Conservation (phyloP, 2,797 vertebrate species). For the Lithobates sylvaticus region DNA sequence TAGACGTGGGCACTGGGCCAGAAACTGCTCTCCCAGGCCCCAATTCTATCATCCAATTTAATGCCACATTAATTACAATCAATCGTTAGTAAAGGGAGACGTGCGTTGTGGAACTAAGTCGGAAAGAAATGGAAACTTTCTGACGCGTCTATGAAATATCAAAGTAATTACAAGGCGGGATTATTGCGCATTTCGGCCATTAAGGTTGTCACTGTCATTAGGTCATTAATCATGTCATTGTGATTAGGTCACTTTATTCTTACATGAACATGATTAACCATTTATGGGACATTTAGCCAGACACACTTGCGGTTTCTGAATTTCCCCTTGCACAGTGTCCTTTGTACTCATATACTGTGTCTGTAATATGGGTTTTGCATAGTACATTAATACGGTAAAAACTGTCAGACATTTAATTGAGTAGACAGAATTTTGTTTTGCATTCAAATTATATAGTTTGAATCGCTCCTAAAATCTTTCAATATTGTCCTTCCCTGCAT, state of each 20-base stretch:
- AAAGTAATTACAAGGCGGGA: conserved; percentile 44
- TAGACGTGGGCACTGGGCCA: conserved; percentile 56
- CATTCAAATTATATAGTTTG: too few species aligned
- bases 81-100: conserved; percentile 59
- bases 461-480: too few species aligned
- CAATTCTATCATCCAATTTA: conserved; percentile 63
- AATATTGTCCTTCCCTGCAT: too few species aligned
- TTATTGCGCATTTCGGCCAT: conserved; percentile 11
- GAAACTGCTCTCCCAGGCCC: conserved; percentile 59
- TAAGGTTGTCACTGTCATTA: conserved; percentile 35
- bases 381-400: too few species aligned
- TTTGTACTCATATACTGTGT: too few species aligned
- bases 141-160: conserved; percentile 42
- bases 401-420: too few species aligned
- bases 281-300: not conserved
- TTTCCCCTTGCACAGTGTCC: not conserved
- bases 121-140: conserved; percentile 41
- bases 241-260: conserved; percentile 42
- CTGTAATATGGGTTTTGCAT: too few species aligned
- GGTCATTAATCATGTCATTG: conserved; percentile 52
- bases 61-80: conserved; percentile 63
- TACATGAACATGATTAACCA: conserved; percentile 43
- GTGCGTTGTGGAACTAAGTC: conserved; percentile 38
- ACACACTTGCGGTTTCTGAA: not conserved
- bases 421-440: too few species aligned